Conservation (phyloP, 1,140 invertebrate species). For the Drosophila ercepeae region DNA sequence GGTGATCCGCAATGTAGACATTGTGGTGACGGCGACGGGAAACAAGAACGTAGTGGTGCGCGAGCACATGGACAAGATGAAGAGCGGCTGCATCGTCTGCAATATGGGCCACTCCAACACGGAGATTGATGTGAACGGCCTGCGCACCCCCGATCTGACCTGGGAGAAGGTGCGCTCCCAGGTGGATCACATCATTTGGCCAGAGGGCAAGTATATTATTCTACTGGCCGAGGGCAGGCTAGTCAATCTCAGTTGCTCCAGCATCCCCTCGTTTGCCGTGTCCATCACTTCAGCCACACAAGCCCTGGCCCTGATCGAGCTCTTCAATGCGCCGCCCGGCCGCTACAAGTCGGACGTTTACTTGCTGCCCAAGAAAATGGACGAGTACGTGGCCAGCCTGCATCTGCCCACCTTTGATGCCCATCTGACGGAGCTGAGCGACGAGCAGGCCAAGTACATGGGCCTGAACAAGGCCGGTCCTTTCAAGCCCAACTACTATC, state of each 20-base stretch:
- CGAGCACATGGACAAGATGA: constrained; percentile 98
- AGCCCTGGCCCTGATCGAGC: constrained; percentile 97
- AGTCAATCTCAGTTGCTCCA: constrained; percentile 98
- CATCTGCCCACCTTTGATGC: constrained; percentile 99
- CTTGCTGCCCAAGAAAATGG: constrained; percentile 99
- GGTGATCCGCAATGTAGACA: constrained; percentile 91
- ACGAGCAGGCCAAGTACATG: constrained; percentile 99
- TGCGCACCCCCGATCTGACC: constrained; percentile 96
- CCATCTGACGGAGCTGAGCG: constrained; percentile 96
- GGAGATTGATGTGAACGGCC: constrained; percentile 98
- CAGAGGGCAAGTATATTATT: constrained; percentile 95
- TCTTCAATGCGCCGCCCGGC: constrained; percentile 97
- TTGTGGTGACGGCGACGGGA: constrained; percentile 97
- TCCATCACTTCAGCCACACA: constrained; percentile 98
- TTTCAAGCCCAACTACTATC: constrained; percentile 99
- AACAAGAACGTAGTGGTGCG: constrained; percentile 98
- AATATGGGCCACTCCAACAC: constrained; percentile 99
- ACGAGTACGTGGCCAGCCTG: constrained; percentile 95
- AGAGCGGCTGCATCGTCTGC: constrained; percentile 97
- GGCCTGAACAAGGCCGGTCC: constrained; percentile 98
- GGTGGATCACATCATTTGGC: constrained; percentile 98
- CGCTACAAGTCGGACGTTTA: constrained; percentile 99
- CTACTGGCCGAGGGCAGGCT: constrained; percentile 97
- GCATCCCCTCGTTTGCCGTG: constrained; percentile 98
- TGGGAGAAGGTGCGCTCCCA: constrained; percentile 99